A percentile compares a stretch with the other conserved stretches of the same genome.
These are phyloP conservation scores for Ochropleura leucogaster DNA, from an alignment of 2,888 invertebrate species.

Conservation along the genomic window DNA sequence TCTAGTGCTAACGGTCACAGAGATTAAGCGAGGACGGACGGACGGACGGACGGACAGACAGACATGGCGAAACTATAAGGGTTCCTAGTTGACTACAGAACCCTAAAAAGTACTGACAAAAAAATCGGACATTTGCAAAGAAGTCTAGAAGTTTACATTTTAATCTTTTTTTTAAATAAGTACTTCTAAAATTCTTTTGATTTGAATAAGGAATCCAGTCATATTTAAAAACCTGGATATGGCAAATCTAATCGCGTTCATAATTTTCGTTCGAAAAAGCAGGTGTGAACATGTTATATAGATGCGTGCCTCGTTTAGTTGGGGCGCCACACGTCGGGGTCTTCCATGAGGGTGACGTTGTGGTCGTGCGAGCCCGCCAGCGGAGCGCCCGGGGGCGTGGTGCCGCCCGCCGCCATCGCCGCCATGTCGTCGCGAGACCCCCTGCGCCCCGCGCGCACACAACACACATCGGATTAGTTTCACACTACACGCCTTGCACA, in stretches of 20 bases:
- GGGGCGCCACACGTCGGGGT: slow-evolving; percentile 98
- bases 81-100: too few species aligned
- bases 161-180: too few species aligned
- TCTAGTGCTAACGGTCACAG: too few species aligned
- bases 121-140: too few species aligned
- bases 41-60: too few species aligned
- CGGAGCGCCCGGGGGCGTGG: slow-evolving; percentile 91
- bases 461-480: slow-evolving; percentile 53
- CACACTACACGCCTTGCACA: slow-evolving; percentile 41
- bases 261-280: not conserved
- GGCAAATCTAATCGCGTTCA: not conserved
- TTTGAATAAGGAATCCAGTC: too few species aligned
- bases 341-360: slow-evolving; percentile 97
- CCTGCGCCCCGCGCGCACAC: slow-evolving; percentile 85
- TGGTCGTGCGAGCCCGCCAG: slow-evolving; percentile 89
- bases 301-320: slow-evolving; percentile 92
- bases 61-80: too few species aligned
- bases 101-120: too few species aligned
- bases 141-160: too few species aligned
- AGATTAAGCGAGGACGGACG: too few species aligned
- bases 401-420: slow-evolving; percentile 93
- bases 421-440: slow-evolving; percentile 96
- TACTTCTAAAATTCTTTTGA: too few species aligned
- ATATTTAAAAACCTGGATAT: too few species aligned
- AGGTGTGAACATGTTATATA: not conserved